phyloP scores from a whole-genome alignment of 2,113 vertebrate species.

The Dendrocopos noguchii region DNA sequence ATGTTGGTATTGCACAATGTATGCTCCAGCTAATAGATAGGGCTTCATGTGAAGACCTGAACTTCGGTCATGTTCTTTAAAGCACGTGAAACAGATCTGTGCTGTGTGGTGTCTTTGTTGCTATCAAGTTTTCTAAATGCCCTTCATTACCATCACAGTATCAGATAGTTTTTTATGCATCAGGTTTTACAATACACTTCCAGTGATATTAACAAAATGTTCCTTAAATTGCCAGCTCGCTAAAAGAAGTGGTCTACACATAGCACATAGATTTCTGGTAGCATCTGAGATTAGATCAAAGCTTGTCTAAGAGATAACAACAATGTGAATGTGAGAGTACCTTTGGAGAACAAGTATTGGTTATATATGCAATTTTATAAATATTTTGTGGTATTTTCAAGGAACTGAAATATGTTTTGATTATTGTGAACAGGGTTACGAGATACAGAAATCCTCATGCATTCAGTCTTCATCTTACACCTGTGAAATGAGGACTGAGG shows the following conservation, averaged over 20 bases:
- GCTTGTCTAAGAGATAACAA: not conserved
- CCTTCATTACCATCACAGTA: not conserved
- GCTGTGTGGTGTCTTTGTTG: not conserved
- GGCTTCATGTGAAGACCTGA: not conserved
- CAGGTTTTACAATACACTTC: not conserved
- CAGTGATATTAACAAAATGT: not conserved
- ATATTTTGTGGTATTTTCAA: not conserved
- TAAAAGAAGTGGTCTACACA: not conserved
- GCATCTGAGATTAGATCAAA: constrained; percentile 1
- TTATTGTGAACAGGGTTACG: not conserved
- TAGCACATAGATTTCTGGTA: not conserved
- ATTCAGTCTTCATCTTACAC: not conserved
- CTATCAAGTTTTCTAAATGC: not conserved
- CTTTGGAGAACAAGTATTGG: not conserved
- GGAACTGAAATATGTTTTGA: not conserved
- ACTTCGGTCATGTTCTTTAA: not conserved
- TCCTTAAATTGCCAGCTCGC: not conserved
- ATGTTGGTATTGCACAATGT: not conserved
- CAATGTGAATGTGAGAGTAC: not conserved
- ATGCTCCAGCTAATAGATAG: not conserved
- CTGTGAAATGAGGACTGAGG: not conserved
- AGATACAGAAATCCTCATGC: not conserved
- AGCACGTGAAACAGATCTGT: not conserved
- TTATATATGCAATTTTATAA: not conserved
- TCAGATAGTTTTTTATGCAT: not conserved